Conservation (phyloP, 2,888 invertebrate genomes). For the Amphimallon solstitiale region DNA sequence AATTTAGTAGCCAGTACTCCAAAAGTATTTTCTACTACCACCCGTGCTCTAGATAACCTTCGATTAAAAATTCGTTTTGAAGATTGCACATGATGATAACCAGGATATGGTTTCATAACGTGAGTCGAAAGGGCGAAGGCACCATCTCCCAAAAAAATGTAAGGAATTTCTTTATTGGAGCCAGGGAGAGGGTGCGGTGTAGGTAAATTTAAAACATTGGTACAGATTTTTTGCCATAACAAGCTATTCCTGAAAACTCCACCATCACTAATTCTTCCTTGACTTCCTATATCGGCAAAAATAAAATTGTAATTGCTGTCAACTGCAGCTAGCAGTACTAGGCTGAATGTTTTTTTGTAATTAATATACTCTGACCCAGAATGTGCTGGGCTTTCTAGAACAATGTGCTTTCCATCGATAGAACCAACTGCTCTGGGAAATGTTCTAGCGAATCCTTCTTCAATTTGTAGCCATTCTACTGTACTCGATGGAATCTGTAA, state of each 20-base stretch:
- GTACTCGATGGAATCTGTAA: too few relatives aligned
- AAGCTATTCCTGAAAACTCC: slow-evolving; percentile 24
- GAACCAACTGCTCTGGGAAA: slow-evolving; percentile 28
- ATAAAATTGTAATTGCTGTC: slow-evolving; percentile 28
- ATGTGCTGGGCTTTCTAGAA: slow-evolving; percentile 16
- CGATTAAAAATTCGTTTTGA: slow-evolving; percentile 42
- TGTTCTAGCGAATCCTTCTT: slow-evolving; percentile 12
- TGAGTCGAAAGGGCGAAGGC: slow-evolving; percentile 32
- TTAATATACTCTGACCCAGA: slow-evolving; percentile 30
- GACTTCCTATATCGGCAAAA: slow-evolving; percentile 23
- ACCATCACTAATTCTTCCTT: slow-evolving; percentile 25
- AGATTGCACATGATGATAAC: slow-evolving; percentile 34
- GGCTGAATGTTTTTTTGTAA: slow-evolving; percentile 32
- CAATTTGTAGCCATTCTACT: not conserved
- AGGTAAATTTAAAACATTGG: slow-evolving; percentile 2
- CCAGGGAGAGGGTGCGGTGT: too few relatives aligned
- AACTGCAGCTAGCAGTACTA: slow-evolving; percentile 29
- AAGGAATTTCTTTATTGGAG: not conserved
- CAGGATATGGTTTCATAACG: slow-evolving; percentile 47
- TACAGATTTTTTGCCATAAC: slow-evolving; percentile 7
- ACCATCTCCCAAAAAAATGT: slow-evolving; percentile 12
- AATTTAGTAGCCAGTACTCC: slow-evolving; percentile 47
- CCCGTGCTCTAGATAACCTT: slow-evolving; percentile 41
- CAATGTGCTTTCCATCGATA: slow-evolving; percentile 35
- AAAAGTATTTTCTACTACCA: slow-evolving; percentile 46